These are phyloP conservation scores for Pammene fasciana DNA, from an alignment of 2,888 invertebrate genomes.

Conservation along the genomic window DNA sequence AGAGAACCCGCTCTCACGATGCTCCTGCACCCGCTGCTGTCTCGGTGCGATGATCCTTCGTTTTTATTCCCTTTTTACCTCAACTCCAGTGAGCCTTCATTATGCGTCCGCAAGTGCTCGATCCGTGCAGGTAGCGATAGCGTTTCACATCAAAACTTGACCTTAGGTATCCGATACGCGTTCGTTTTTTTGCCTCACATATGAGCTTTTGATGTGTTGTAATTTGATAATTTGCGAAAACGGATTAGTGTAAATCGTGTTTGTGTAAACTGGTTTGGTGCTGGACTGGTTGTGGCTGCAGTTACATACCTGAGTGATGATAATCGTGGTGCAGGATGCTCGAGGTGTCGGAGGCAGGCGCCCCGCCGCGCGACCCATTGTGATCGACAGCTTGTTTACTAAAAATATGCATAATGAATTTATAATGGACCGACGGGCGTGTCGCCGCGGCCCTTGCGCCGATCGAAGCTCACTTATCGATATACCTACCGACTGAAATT, in stretches of 20 bases:
- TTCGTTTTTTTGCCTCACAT: constrained; percentile 69
- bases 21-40: constrained; percentile 67
- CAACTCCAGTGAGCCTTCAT: constrained; percentile 75
- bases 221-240: constrained; percentile 77
- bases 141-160: constrained; percentile 74
- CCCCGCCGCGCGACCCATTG: constrained; percentile 78
- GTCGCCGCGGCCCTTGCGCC: constrained; percentile 60
- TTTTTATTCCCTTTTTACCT: constrained; percentile 76
- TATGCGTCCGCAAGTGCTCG: constrained; percentile 74
- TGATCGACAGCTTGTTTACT: constrained; percentile 84
- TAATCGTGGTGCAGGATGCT: constrained; percentile 66
- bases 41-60: constrained; percentile 76
- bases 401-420: constrained; percentile 84
- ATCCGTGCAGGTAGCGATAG: constrained; percentile 81
- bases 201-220: constrained; percentile 76
- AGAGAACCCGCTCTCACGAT: constrained; percentile 57
- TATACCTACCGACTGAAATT: constrained; percentile 48
- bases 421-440: constrained; percentile 74
- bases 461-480: constrained; percentile 51
- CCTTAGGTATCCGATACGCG: constrained; percentile 80
- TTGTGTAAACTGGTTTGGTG: constrained; percentile 66
- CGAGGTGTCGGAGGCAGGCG: constrained; percentile 72
- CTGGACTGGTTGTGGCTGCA: constrained; percentile 53
- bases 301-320: constrained; percentile 57
- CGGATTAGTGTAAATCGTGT: constrained; percentile 64